Base-by-base conservation (phyloP, 2,888 invertebrate species). In the Thereva nobilitata region DNA sequence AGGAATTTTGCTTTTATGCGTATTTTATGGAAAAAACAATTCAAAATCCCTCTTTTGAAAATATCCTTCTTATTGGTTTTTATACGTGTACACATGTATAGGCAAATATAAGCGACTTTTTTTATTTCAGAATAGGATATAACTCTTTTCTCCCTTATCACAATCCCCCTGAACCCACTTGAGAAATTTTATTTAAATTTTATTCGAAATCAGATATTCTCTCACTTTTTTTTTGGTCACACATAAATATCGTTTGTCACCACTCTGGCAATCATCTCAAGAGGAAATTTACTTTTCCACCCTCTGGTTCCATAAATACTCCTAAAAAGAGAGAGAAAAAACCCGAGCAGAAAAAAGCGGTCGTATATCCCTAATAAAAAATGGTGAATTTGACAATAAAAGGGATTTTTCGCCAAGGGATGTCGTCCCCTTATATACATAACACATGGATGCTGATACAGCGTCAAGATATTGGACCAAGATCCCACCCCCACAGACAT, bases 331-430 rank as follows among this genome's bases (percentile, higher is more conserved):
- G 23, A 23, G 23, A 23, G 23, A 23, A 23, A 23, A 23, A 23
- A 23, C 23, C 23, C 23, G 23, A 50, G 34, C 41, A 59, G 52
- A 57, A 54, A 64, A 23, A 23, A 23, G 23, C 23, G 23, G 23
- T 49, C 47, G 64, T 69, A 69, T 67, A 69, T 69, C 69, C 68
- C 70, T 64, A 67, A 68, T 68, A 68, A 71, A 69, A 71, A 71
- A 71, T 70, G 70, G 68, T 61, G 69, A 71, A 71, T 69, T 71
- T 67, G 68, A 70, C 71, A 71, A 71, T 71, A 71, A 71, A 71
- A 71, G 53, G 66, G 64, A 64, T 64, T 64, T 64, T 45, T 64
- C 47, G 10, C 6, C 54, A 38, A 44, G 44, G 44, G 53, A 9
- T 53, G 53, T 38, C 23, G 44, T 44, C 23, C 50, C 57, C 50